Base-by-base conservation (phyloP, 2,888 invertebrate species). In the Eupeodes latifasciatus region DNA sequence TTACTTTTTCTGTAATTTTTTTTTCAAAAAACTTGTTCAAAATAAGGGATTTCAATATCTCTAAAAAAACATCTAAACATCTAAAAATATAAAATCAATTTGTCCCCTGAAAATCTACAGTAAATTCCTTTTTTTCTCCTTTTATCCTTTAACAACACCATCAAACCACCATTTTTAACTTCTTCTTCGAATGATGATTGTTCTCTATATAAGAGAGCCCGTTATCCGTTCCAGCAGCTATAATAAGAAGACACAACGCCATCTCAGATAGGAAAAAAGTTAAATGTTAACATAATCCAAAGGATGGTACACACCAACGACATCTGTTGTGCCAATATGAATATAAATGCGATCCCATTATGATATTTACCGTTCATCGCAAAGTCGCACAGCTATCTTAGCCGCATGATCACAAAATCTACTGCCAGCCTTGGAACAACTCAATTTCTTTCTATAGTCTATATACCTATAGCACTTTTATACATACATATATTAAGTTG, bases 261-360 rank as follows among this genome's bases (percentile, higher is more conserved):
- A 80, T 66, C 80, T 64, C 47, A 44, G 72, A 76, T 75, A 66
- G 61, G 61, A 36, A 44, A 77, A 74, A 66, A 62, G 47, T 69
- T 77, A 49, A 84, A 84, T 84, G 85, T 85, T 81, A 81, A 88
- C 85, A 85, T 88, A 81, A 88, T 85, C 88, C 85, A 81, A 88
- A 88, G 88, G 88, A 88, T 85, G 85, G 81, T 47, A 85, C 78
- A 81, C 81, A 88, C 74, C 85, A 88, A 85, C 85, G 88, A 88
- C 88, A 88, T 88, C 88, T 88, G 88, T 88, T 88, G 88, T 89
- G 89, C 85, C 89, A 89, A 89, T 89, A 89, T 81, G 85, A 89
- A 89, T 89, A 89, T 89, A 89, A 89, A 89, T 89, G 85, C 81
- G 89, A 89, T 89, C 85, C 85, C 89, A 89, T 89, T 89, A 89